These are phyloP conservation scores for Onychomys torridus DNA, from an alignment of 2,797 vertebrate genomes.

Conservation along the genomic window DNA sequence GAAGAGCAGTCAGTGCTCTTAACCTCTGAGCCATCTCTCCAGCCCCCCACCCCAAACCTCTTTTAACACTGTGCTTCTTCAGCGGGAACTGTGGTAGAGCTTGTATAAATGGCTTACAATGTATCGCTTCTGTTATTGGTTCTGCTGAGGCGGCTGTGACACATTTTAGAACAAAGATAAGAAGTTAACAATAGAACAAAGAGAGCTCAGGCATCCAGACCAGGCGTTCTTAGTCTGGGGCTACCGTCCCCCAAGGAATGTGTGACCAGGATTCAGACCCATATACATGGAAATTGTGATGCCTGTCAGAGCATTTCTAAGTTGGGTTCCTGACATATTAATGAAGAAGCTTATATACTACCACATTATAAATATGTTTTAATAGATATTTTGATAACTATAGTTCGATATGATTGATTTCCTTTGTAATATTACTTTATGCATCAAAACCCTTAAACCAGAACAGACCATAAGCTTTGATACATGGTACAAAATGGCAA, in stretches of 20 bases:
- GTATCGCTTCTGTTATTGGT: neutral
- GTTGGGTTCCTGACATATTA: no score
- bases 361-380: neutral
- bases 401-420: neutral
- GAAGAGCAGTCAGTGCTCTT: no score
- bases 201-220: neutral
- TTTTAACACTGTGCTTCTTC: accelerated
- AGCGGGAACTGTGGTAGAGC: neutral
- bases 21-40: no score
- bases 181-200: neutral
- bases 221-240: neutral
- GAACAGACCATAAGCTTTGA: neutral
- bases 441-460: neutral
- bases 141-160: neutral
- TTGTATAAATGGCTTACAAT: neutral
- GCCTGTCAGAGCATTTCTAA: neutral
- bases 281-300: neutral
- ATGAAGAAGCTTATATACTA: neutral
- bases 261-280: neutral
- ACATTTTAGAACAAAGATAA: neutral
- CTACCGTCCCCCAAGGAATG: neutral
- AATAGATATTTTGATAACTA: neutral
- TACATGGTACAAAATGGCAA: neutral
- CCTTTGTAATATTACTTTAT: neutral
- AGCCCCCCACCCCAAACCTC: no score